phyloP scores from a whole-genome alignment of 2,113 vertebrate genomes.

The Odontophorus gujanensis region DNA sequence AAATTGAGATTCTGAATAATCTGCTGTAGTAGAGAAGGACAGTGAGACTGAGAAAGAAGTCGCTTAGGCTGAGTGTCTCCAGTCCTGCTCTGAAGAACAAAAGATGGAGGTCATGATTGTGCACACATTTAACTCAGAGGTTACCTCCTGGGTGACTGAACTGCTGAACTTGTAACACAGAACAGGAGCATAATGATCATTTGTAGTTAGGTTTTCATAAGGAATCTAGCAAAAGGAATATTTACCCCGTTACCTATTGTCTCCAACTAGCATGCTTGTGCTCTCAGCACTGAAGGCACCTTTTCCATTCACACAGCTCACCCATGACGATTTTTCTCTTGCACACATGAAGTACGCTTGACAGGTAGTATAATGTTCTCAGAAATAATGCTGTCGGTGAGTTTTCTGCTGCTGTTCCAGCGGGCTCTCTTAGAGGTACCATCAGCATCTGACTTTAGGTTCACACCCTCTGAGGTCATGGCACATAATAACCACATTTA shows the following conservation, averaged over 20 bases:
- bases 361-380: neutral
- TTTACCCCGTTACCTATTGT: neutral
- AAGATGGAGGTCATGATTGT: neutral
- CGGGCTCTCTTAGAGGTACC: neutral
- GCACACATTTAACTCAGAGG: neutral
- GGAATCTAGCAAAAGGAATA: neutral
- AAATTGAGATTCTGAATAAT: neutral
- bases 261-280: neutral
- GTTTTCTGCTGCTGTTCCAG: neutral
- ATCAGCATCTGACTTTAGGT: neutral
- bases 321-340: neutral
- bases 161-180: neutral
- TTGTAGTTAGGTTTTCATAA: neutral
- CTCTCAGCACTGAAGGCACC: neutral
- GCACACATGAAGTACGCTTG: neutral
- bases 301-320: neutral
- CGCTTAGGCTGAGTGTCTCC: neutral
- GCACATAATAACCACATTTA: neutral
- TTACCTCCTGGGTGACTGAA: neutral
- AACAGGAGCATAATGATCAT: neutral
- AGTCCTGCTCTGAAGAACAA: neutral
- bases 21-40: neutral
- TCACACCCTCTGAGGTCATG: neutral
- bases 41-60: neutral
- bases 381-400: neutral